Percentiles rank a stretch among this genome's conserved stretches.
Conservation (phyloP, 2,113 vertebrate species). For the Symphodus melops region DNA sequence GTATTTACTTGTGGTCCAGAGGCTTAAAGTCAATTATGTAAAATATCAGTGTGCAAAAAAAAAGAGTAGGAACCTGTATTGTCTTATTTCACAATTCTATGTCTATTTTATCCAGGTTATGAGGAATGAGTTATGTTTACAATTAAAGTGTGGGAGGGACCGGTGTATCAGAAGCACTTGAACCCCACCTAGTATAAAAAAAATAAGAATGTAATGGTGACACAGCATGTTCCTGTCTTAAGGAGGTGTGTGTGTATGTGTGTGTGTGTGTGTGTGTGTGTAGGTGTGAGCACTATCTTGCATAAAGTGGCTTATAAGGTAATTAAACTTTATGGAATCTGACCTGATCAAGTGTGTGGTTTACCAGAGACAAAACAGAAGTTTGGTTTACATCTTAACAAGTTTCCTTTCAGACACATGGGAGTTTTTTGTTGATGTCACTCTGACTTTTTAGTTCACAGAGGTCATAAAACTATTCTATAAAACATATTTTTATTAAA, state of each 20-base stretch:
- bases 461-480: too few species aligned
- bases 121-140: neutral
- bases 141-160: neutral
- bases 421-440: neutral
- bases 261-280: neutral
- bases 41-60: too few species aligned
- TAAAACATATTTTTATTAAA: too few species aligned
- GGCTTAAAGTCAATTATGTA: too few species aligned
- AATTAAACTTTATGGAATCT: neutral
- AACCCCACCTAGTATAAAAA: neutral
- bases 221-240: constrained; percentile 8
- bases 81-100: too few species aligned
- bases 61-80: too few species aligned
- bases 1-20: too few species aligned
- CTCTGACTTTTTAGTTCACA: too few species aligned
- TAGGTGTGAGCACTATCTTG: neutral
- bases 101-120: neutral
- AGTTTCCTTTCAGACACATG: neutral
- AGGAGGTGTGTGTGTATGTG: neutral
- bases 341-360: neutral
- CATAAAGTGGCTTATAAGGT: neutral
- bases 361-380: neutral
- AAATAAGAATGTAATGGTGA: constrained; percentile 36
- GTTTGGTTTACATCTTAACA: neutral
- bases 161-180: neutral